Evolutionary conservation across 2,113 vertebrate species (phyloP), one percentile per base, ranked within the genome.

Genomic region (Ancistrus triradiatus): DNA sequence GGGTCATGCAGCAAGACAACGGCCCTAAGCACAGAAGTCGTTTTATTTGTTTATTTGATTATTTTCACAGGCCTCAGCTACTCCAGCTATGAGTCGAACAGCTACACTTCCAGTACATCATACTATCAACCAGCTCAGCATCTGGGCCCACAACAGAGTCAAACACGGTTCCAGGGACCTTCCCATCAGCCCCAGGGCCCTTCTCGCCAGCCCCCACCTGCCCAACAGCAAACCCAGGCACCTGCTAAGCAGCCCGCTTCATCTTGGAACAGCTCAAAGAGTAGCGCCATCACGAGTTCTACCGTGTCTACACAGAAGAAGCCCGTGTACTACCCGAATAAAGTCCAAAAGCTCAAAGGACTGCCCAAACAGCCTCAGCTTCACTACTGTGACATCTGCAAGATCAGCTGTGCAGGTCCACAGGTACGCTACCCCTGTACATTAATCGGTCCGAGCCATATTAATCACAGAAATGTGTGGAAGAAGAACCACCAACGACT

Each of bases 341-440:
- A 86, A 76, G 65, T 77, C 35, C 84, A 74, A 15, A 91, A 85
- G 73, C 77, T 87, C 43, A 90, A 84, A 78, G 80, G 77, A 0
- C 79, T 83, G 1, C 85, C 88, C 4, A 89, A 85, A 55, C 89
- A 82, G 28, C 82, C 86, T 0, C 87, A 84, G 44, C 82, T 91
- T 9, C 89, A 90, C 76, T 93, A 93, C 81, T 93, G 91, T 40
- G 89, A 92, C 53, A 81, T 93, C 73, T 93, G 91, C 77, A 91
- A 88, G 78, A 90, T 92, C 77, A 91, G 90, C 85, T 93, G 91
- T 49, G 89, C 89, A 1, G 91, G 92, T 2, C 84, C 87, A 4
- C 92, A 92, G 91, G 91, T 94, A 74, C 66, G n/a, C n/a, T n/a
- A n/a, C n/a, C n/a, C n/a, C n/a, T n/a, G n/a, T n/a, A n/a, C n/a